Evolutionary conservation across 2,113 vertebrate species (phyloP).

Genomic region (Phalacrocorax brasilianus): DNA sequence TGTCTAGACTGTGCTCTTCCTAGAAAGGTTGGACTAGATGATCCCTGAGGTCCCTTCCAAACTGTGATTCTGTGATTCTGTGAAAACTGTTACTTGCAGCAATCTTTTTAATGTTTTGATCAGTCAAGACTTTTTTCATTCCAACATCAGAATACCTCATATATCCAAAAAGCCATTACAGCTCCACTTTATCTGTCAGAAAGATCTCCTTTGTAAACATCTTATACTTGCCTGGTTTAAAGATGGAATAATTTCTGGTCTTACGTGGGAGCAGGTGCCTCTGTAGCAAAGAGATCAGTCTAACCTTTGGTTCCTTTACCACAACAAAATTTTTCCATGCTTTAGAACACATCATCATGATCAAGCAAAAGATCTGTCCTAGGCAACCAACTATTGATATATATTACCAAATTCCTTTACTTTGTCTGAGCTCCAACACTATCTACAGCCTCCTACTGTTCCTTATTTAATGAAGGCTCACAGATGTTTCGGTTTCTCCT

Average conservation of each 20-base stretch:
- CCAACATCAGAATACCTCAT: background rate
- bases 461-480: background rate
- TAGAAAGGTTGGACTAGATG: too few relatives aligned
- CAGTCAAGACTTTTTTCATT: background rate
- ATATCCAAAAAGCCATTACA: background rate
- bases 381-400: background rate
- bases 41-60: too few relatives aligned
- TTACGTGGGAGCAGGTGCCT: background rate
- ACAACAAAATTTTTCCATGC: background rate
- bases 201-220: background rate
- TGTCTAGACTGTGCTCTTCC: too few relatives aligned
- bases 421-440: background rate
- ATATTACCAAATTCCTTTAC: background rate
- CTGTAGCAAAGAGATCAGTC: background rate
- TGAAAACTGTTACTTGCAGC: background rate
- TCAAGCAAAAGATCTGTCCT: background rate
- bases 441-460: background rate
- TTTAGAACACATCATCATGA: background rate
- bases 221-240: background rate
- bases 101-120: background rate
- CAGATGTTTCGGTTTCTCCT: background rate
- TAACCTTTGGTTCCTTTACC: background rate
- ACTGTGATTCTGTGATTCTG: too few relatives aligned
- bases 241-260: background rate
- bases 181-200: background rate